Evolutionary conservation across 2,888 invertebrate species (phyloP), one percentile per base, ranked within the genome.

Genomic region (Marronus borbonicus): DNA sequence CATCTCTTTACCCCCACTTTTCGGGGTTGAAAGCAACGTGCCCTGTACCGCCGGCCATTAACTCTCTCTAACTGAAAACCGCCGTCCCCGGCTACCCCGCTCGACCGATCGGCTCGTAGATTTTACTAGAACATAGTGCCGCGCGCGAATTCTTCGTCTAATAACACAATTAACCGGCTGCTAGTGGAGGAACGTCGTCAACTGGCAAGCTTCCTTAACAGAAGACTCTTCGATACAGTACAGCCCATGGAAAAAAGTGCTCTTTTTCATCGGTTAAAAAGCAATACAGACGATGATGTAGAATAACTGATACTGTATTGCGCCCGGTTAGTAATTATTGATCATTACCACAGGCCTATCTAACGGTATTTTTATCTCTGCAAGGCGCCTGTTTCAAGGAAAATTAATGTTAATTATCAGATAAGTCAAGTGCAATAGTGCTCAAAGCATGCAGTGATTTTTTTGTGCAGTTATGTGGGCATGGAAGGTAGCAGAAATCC

Each of bases 31-130:
- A 82, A 81, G 80, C 78, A 76, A 79, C 78, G 60, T 72, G 72
- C 60, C 72, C 72, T 78, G 80, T 76, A 78, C 80, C 65, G 76
- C 76, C 82, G 80, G 82, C 83, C 83, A 82, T 82, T 83, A 82
- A 80, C 82, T 81, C 80, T 68, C 68, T 70, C 78, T 70, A 76
- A 76, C 78, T 79, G 77, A 77, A 77, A 77, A 64, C 62, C 72
- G 65, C 76, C 79, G 20, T 52, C 65, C 58, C 58, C 79, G 52
- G 31, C 3, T 39, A 60, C 76, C 55, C 74, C 72, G 58, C 66
- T 24, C 68, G 52, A 64, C 77, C 58, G n/a, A 58, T 75, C 66
- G 39, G 17, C 36, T 74, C 68, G 49, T 65, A 52, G 50, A 36
- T 78, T 75, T 60, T 36, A 76, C 64, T 52, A 55, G 20, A 44